Percentiles rank a stretch among this genome's conserved stretches.
Conservation (phyloP, 2,113 vertebrate species). For the Nesoenas mayeri region DNA sequence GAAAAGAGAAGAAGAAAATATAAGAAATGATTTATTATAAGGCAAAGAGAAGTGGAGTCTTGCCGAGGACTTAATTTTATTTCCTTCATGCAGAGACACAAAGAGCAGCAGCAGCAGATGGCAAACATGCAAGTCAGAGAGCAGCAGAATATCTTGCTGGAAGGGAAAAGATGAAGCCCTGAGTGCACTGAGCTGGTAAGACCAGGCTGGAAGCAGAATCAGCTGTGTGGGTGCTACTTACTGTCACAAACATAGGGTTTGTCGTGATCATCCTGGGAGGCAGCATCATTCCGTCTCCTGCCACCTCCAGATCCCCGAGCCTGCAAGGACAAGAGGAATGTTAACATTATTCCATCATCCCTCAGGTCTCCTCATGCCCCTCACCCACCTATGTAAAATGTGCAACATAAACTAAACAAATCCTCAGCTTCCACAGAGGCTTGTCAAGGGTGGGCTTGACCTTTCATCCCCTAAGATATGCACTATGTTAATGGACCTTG, state of each 20-base stretch:
- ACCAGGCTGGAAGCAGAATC: constrained; percentile 37
- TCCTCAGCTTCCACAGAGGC: constrained; percentile 1
- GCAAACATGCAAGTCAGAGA: constrained; percentile 2
- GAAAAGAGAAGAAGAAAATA: constrained; percentile 8
- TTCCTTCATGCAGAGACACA: constrained; percentile 29
- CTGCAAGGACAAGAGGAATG: constrained; percentile 71
- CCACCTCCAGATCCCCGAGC: constrained; percentile 89
- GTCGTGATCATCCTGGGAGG: constrained; percentile 89
- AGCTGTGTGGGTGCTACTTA: constrained; percentile 79
- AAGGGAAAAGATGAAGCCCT: constrained; percentile 10
- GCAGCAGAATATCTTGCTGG: constrained; percentile 6
- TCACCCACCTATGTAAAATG: constrained; percentile 20
- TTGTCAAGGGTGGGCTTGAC: constrained; percentile 11
- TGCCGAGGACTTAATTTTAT: background rate
- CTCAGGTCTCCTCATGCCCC: background rate
- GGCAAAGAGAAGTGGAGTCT: constrained; percentile 17
- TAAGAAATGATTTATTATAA: constrained; percentile 20
- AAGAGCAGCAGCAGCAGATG: background rate
- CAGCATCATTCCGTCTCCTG: constrained; percentile 86
- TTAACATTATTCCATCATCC: background rate
- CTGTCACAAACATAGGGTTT: constrained; percentile 98
- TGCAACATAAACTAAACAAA: constrained; percentile 36
- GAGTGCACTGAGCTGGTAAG: background rate
- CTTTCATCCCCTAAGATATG: constrained; percentile 8
- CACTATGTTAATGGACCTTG: background rate